These are phyloP conservation scores for Cyclura pinguis DNA, from an alignment of 2,797 vertebrate genomes.

Conservation along the genomic window DNA sequence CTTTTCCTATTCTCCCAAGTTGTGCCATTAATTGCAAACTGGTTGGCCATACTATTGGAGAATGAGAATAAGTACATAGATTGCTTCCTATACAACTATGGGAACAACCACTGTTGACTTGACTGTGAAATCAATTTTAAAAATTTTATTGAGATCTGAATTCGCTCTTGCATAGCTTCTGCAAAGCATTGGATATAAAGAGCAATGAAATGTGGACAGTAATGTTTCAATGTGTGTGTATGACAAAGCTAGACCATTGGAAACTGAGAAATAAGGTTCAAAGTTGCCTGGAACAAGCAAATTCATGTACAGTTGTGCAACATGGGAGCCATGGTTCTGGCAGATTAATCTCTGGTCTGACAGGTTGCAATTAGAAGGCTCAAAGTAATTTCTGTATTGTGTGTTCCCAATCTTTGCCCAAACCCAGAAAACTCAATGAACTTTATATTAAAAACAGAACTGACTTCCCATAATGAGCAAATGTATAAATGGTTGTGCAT, in stretches of 20 bases:
- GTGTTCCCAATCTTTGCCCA: constrained; percentile 13
- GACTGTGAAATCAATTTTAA: neutral
- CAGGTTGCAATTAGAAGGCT: constrained; percentile 54
- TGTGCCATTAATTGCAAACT: neutral
- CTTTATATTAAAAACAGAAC: constrained; percentile 2
- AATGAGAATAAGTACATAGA: neutral
- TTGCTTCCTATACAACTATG: neutral
- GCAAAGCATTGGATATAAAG: constrained; percentile 31
- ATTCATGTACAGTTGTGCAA: constrained; percentile 44
- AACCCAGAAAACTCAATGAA: constrained; percentile 5
- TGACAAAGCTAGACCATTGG: constrained; percentile 48
- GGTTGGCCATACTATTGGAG: neutral
- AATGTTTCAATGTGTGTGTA: constrained; percentile 2
- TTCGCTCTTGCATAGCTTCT: constrained; percentile 7
- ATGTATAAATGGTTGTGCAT: neutral
- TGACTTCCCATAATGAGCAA: neutral
- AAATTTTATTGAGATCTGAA: constrained; percentile 2
- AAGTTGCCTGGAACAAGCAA: constrained; percentile 48
- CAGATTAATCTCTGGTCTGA: constrained; percentile 46
- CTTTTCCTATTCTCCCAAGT: neutral
- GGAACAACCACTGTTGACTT: neutral
- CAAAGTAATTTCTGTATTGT: constrained; percentile 36
- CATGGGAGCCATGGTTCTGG: constrained; percentile 38
- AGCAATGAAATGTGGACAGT: constrained; percentile 48
- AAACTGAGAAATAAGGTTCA: constrained; percentile 49